Percentiles rank a stretch among this genome's conserved stretches.
These are phyloP conservation scores for Coregonus sp. DNA, from an alignment of 2,797 vertebrate genomes.

Conservation along the genomic window DNA sequence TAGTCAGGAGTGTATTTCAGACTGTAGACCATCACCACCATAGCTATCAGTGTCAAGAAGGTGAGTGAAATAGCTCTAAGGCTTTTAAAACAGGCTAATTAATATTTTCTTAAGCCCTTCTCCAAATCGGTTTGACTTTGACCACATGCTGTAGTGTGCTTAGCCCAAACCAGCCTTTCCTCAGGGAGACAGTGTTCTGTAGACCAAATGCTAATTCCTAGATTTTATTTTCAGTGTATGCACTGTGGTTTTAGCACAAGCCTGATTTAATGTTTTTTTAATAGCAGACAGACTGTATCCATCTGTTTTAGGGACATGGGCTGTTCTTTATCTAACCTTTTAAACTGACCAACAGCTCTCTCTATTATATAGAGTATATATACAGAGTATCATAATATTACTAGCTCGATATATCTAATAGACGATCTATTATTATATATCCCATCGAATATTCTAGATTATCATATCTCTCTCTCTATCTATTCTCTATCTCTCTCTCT, in stretches of 20 bases:
- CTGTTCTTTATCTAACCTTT: constrained; percentile 15
- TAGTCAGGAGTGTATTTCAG: background rate
- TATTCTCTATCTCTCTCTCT: too few species aligned
- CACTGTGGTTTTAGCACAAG: background rate
- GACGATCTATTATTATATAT: too few species aligned
- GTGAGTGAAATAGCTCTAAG: background rate
- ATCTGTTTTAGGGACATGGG: constrained; percentile 35
- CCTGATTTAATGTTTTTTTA: background rate
- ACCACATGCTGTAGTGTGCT: background rate
- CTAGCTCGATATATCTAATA: too few species aligned
- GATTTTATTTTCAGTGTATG: background rate
- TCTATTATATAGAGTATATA: too few species aligned
- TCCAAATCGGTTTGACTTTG: background rate
- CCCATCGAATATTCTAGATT: too few species aligned
- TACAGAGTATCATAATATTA: too few species aligned
- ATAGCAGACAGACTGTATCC: constrained; percentile 29
- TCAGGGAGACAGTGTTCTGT: constrained; percentile 8
- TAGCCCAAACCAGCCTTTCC: background rate
- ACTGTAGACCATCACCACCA: too few species aligned
- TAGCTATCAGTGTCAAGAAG: background rate
- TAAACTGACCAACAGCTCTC: constrained; percentile 12
- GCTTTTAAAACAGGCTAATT: background rate
- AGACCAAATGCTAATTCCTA: background rate
- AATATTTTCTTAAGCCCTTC: background rate
- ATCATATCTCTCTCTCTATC: too few species aligned